Evolutionary conservation across 2,888 invertebrate species (phyloP), one percentile per base, ranked within the genome.

Genomic region (Tachina fera): DNA sequence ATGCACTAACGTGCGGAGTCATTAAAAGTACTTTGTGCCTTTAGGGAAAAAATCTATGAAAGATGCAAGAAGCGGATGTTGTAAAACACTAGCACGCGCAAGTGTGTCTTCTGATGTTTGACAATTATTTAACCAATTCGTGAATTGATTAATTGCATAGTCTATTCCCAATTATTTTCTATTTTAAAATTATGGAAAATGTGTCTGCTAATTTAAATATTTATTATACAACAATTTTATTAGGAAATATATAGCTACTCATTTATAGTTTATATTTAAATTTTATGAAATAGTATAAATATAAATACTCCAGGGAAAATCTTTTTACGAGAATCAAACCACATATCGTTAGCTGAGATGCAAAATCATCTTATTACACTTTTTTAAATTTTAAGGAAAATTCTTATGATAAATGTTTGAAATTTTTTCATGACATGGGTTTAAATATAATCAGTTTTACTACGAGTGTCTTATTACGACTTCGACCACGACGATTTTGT

Each of bases 81-180:
- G 68, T 41, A 65, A 53, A 16, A 63, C 51, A 43, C 56, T 16
- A 75, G 68, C 87, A 78, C 71, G 81, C 71, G 78, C 84, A 67
- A 56, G 60, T 76, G 63, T 83, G 56, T 76, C 61, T 72, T 31
- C 43, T 72, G 65, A 47, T 77, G 67, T 19, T 60, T 22, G 72
- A 74, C 74, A 87, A 87, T 86, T 87, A 84, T 87, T 86, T 87
- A 87, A 87, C 83, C 81, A 86, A 80, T 83, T 84, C 82, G 45
- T 22, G 65, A 75, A 68, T 79, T 87, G 83, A 86, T 87, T 87
- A 87, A 87, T 86, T 87, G 75, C 86, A 84, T 82, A 31, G 58
- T 49, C 16, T 83, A n/a, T 79, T 41, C 22, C 31, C 39, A 53
- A 9, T 22, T 43, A 3, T 31, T n/a, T 70, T 60, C 39, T 53